phyloP scores from a whole-genome alignment of 2,888 invertebrate species.

The Lochmaea crataegi region DNA sequence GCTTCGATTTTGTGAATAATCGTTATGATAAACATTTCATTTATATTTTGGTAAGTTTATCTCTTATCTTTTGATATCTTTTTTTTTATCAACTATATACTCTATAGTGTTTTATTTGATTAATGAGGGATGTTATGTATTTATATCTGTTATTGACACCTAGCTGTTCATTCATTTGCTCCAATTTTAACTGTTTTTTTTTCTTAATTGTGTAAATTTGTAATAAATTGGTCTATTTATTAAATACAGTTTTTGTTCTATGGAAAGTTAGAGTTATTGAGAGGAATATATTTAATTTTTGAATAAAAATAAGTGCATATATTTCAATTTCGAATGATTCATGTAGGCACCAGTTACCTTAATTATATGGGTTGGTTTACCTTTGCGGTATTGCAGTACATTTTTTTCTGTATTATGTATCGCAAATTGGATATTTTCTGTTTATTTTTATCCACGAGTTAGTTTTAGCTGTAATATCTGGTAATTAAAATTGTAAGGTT shows the following conservation, averaged over 20 bases:
- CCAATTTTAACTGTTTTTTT: conserved; percentile 34
- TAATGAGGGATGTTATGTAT: conserved; percentile 7
- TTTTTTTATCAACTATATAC: conserved; percentile 9
- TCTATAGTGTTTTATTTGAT: conserved; percentile 7
- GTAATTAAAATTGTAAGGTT: conserved; percentile 25
- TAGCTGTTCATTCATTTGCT: conserved; percentile 34
- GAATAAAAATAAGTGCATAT: conserved; percentile 1
- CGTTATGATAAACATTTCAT: conserved; percentile 61
- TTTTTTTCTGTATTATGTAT: not conserved
- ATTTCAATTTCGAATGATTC: conserved; percentile 6
- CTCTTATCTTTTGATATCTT: conserved; percentile 43
- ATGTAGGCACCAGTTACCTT: conserved; percentile 12
- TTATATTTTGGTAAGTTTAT: conserved; percentile 57
- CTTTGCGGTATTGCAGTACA: not conserved
- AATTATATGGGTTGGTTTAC: conserved; percentile 15
- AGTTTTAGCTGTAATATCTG: not conserved
- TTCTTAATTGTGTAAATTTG: conserved; percentile 15
- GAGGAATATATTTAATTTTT: not conserved
- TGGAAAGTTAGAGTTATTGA: not conserved
- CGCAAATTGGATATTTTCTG: not conserved
- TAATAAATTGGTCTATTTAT: conserved; percentile 11
- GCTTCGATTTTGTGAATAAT: conserved; percentile 59
- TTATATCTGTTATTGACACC: conserved; percentile 33
- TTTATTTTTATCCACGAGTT: not conserved
- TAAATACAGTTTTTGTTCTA: not conserved